phyloP scores from a whole-genome alignment of 2,888 invertebrate genomes.

The Serripes groenlandicus region DNA sequence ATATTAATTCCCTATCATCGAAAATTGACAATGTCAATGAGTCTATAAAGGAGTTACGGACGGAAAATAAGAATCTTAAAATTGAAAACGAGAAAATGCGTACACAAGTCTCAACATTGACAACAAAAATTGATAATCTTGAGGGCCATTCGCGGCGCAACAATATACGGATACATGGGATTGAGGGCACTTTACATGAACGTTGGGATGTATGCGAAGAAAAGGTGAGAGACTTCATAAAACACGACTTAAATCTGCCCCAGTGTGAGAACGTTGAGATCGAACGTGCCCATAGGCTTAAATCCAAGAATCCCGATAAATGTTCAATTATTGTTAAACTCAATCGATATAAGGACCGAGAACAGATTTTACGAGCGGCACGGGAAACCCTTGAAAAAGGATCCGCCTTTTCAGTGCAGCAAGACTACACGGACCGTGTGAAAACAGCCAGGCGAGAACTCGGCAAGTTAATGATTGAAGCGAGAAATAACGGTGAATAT shows the following conservation, averaged over 20 bases:
- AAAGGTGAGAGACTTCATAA: no score
- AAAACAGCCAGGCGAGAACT: neutral
- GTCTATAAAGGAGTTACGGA: neutral
- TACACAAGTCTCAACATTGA: no score
- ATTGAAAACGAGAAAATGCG: no score
- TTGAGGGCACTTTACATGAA: no score
- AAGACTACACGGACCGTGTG: conserved; percentile 5
- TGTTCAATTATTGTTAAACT: neutral
- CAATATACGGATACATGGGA: no score
- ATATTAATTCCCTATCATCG: neutral
- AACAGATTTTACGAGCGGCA: neutral
- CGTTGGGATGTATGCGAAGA: no score
- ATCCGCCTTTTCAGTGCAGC: neutral
- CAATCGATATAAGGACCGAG: neutral
- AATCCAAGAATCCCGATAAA: neutral
- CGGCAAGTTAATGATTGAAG: conserved; percentile 24
- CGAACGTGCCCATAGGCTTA: conserved; percentile 3
- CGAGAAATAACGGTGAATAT: conserved; percentile 11
- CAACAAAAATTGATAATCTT: no score
- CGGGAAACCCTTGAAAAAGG: neutral
- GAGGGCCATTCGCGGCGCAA: no score
- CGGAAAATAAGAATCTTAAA: no score
- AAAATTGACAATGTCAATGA: neutral
- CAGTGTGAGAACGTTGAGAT: no score
- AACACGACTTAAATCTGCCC: no score